A percentile compares a stretch with the other conserved stretches of the same genome.
phyloP scores from a whole-genome alignment of 2,888 invertebrate genomes.

The Drosophila fulvimacula region DNA sequence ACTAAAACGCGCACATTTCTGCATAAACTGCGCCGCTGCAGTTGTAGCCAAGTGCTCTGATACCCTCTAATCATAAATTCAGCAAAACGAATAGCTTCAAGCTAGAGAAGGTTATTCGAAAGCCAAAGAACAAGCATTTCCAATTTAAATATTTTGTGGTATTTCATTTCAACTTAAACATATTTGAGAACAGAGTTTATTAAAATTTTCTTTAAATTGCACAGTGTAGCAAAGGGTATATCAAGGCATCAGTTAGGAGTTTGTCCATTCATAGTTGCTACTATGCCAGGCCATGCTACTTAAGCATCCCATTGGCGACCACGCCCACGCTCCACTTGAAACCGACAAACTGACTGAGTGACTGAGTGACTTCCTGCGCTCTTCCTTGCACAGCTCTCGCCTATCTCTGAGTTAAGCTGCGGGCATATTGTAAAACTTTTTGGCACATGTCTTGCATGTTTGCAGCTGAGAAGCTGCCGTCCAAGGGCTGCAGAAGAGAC shows the following conservation, averaged over 20 bases:
- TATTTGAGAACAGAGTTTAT: not conserved
- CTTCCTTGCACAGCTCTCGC: not conserved
- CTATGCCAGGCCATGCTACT: constrained; percentile 21
- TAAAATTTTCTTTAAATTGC: not conserved
- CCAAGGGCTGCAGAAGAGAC: constrained; percentile 38
- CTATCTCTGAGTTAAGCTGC: constrained; percentile 51
- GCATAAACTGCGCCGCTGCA: constrained; percentile 69
- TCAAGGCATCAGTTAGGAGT: not conserved
- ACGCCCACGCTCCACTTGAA: constrained; percentile 31
- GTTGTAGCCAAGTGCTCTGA: constrained; percentile 34
- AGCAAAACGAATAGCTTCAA: not conserved
- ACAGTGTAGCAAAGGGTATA: not conserved
- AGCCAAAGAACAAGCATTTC: too few relatives aligned
- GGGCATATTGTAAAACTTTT: constrained; percentile 78
- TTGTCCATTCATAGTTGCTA: constrained; percentile 19
- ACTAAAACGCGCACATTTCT: constrained; percentile 49
- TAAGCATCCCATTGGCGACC: constrained; percentile 22
- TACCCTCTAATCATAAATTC: not conserved
- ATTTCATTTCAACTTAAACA: not conserved
- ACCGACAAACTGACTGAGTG: constrained; percentile 42
- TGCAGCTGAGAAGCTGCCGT: constrained; percentile 52
- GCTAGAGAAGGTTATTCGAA: too few relatives aligned
- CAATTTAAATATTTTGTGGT: not conserved
- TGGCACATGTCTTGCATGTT: constrained; percentile 78
- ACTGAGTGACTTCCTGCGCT: constrained; percentile 19